A percentile compares a stretch with the other conserved stretches of the same genome.
Evolutionary conservation across 2,113 vertebrate genomes (phyloP).

Genomic region (Trogon surrucura): DNA sequence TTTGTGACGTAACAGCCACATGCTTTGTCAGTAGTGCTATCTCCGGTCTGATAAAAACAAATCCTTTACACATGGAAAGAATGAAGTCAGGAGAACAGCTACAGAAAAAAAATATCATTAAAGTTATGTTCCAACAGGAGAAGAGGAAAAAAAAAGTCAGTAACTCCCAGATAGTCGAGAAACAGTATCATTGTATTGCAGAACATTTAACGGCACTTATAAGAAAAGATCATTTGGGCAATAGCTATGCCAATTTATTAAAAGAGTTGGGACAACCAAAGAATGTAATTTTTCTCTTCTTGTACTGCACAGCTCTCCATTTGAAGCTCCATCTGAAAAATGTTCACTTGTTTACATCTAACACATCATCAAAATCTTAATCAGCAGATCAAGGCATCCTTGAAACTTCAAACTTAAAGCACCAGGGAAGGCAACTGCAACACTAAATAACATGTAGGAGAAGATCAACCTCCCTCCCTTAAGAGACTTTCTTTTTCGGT

Average conservation of each 20-base stretch:
- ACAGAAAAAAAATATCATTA: background rate
- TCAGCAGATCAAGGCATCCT: background rate
- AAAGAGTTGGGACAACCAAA: background rate
- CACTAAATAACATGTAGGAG: background rate
- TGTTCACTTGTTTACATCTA: background rate
- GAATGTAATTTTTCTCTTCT: background rate
- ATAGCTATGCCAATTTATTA: background rate
- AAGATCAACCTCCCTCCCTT: background rate
- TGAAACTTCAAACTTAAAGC: background rate
- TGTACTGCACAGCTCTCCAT: background rate
- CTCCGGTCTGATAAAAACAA: background rate
- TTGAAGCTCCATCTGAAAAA: background rate
- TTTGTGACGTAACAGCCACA: background rate
- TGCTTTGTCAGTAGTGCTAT: background rate
- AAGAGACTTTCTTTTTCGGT: background rate
- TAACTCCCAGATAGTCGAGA: background rate
- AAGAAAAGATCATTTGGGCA: background rate
- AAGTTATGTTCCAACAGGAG: background rate
- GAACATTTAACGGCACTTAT: background rate
- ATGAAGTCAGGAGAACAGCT: background rate
- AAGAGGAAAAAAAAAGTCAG: background rate
- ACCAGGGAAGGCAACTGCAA: background rate
- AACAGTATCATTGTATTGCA: background rate
- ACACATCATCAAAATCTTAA: conserved; percentile 13
- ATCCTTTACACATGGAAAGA: background rate